Percentiles rank a stretch among this genome's conserved stretches.
Conservation (phyloP, 2,888 invertebrate genomes). For the Volucella inflata region DNA sequence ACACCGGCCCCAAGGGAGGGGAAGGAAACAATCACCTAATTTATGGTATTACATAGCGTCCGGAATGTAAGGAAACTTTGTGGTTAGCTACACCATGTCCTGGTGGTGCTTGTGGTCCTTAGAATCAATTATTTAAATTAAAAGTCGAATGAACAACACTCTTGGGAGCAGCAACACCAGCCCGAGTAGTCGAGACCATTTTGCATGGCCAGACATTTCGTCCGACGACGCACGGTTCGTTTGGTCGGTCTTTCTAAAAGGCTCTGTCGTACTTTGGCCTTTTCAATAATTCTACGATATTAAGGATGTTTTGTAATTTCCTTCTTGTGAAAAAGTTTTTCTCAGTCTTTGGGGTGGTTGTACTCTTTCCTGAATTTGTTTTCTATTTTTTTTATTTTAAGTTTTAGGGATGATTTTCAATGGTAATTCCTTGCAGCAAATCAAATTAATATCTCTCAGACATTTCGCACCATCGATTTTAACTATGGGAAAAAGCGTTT, state of each 20-base stretch:
- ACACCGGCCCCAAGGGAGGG: slow-evolving; percentile 28
- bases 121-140: slow-evolving; percentile 75
- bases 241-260: slow-evolving; percentile 17
- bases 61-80: slow-evolving; percentile 55
- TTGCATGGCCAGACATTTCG: slow-evolving; percentile 58
- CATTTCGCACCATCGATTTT: slow-evolving; percentile 75
- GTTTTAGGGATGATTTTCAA: slow-evolving; percentile 10
- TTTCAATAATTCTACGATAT: slow-evolving; percentile 41
- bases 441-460: slow-evolving; percentile 74
- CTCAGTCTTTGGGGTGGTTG: background rate
- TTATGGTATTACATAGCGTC: slow-evolving; percentile 67
- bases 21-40: slow-evolving; percentile 74
- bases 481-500: slow-evolving; percentile 69
- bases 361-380: background rate
- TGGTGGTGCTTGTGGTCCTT: slow-evolving; percentile 33
- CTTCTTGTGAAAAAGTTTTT: slow-evolving; percentile 53
- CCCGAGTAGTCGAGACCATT: slow-evolving; percentile 1
- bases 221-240: slow-evolving; percentile 10
- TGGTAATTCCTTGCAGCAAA: slow-evolving; percentile 58
- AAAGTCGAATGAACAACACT: slow-evolving; percentile 73
- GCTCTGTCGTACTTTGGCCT: slow-evolving; percentile 13
- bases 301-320: slow-evolving; percentile 67
- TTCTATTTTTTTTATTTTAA: slow-evolving; percentile 3
- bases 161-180: slow-evolving; percentile 35
- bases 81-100: slow-evolving; percentile 47